Evolutionary conservation across 1,140 invertebrate genomes (phyloP).

Genomic region (Lycorma delicatula): DNA sequence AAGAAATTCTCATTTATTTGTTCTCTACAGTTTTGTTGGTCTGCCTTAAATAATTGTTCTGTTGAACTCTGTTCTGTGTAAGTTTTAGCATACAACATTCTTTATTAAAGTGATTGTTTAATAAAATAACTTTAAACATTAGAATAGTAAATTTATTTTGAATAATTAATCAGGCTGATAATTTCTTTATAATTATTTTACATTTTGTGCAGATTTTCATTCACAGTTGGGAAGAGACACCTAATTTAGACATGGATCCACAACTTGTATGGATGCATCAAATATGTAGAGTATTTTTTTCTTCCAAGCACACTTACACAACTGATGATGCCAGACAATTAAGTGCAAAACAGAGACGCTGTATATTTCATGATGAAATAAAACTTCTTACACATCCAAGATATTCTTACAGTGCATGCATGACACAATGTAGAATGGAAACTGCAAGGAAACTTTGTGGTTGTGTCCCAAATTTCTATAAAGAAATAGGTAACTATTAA

Average conservation of each 20-base stretch:
- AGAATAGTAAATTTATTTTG: too few species aligned
- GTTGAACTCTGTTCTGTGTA: too few species aligned
- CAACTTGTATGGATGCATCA: slow-evolving; percentile 56
- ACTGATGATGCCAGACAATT: slow-evolving; percentile 57
- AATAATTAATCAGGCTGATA: too few species aligned
- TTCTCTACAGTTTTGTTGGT: too few species aligned
- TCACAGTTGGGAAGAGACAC: slow-evolving; percentile 56
- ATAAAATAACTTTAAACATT: too few species aligned
- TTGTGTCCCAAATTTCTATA: slow-evolving; percentile 59
- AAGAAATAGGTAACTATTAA: slow-evolving; percentile 27
- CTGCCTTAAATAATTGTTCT: too few species aligned
- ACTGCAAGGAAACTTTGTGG: slow-evolving; percentile 47
- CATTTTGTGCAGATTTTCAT: too few species aligned
- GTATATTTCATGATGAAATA: slow-evolving; percentile 54
- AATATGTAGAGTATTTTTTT: slow-evolving; percentile 53
- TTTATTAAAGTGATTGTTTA: too few species aligned
- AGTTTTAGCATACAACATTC: too few species aligned
- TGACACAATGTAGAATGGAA: slow-evolving; percentile 57
- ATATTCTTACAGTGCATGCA: slow-evolving; percentile 59
- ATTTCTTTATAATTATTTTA: too few species aligned
- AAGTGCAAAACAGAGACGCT: slow-evolving; percentile 53
- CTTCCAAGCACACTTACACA: slow-evolving; percentile 61
- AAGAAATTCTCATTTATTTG: too few species aligned
- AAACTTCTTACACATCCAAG: slow-evolving; percentile 45
- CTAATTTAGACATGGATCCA: slow-evolving; percentile 50